phyloP scores from a whole-genome alignment of 1,140 invertebrate genomes.

The Dendrolimus kikuchii region DNA sequence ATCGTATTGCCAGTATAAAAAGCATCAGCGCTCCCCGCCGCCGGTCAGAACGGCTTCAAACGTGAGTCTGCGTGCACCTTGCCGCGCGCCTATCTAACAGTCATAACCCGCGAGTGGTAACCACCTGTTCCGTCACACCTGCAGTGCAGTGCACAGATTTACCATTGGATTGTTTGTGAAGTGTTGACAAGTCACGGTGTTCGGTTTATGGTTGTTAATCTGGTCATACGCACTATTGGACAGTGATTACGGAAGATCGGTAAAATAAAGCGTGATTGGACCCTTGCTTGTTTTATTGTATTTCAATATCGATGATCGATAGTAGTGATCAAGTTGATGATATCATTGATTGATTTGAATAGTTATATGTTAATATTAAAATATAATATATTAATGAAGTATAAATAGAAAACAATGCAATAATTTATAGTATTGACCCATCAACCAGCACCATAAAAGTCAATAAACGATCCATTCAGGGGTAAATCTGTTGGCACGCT shows the following conservation, averaged over 20 bases:
- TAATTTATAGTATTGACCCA: conserved; percentile 22
- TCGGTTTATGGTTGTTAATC: conserved; percentile 38
- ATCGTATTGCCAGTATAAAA: conserved; percentile 93
- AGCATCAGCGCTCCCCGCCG: conserved; percentile 77
- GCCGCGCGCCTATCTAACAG: conserved; percentile 33
- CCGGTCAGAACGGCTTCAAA: conserved; percentile 94
- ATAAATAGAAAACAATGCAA: neutral
- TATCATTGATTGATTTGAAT: no score
- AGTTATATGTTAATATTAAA: no score
- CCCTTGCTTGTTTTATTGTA: no score
- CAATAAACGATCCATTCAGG: conserved; percentile 59
- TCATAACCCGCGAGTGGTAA: conserved; percentile 12
- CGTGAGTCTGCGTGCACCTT: conserved; percentile 71
- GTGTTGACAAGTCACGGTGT: conserved; percentile 37
- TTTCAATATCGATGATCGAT: no score
- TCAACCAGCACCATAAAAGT: conserved; percentile 64
- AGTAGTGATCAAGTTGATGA: no score
- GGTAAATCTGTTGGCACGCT: conserved; percentile 56
- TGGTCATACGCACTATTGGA: no score
- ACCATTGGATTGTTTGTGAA: conserved; percentile 53
- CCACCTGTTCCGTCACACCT: conserved; percentile 10
- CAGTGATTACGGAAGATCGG: conserved; percentile 17
- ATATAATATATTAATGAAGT: no score
- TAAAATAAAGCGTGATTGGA: conserved; percentile 15
- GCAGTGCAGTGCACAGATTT: conserved; percentile 48